A percentile compares a stretch with the other conserved stretches of the same genome.
phyloP scores from a whole-genome alignment of 1,140 invertebrate species.

The Piezodorus guildinii region DNA sequence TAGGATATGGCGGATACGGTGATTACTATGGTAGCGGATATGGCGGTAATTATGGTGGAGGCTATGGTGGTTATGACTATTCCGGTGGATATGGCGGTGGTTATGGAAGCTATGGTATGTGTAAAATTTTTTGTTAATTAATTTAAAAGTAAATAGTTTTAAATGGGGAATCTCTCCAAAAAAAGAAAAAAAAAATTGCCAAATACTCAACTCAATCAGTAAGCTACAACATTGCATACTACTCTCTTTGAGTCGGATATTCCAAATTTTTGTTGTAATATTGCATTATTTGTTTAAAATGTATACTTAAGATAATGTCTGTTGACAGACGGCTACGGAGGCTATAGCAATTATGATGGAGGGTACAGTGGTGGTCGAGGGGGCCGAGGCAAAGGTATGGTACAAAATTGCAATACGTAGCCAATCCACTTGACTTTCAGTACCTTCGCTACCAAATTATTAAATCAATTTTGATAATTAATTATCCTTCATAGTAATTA shows the following conservation, averaged over 20 bases:
- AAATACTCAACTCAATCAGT: no score
- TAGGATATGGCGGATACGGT: slow-evolving; percentile 28
- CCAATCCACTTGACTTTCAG: slow-evolving; percentile 18
- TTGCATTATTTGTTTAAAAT: slow-evolving; percentile 14
- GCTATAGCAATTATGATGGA: slow-evolving; percentile 63
- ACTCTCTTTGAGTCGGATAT: slow-evolving; percentile 11
- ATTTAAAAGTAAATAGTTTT: no score
- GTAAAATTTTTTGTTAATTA: not conserved
- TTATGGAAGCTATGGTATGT: slow-evolving; percentile 60
- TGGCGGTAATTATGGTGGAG: slow-evolving; percentile 45
- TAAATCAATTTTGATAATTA: no score
- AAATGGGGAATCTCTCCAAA: no score
- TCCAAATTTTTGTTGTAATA: no score
- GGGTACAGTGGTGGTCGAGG: slow-evolving; percentile 63
- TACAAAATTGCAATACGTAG: slow-evolving; percentile 4
- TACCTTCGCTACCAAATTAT: not conserved
- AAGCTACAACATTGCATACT: no score
- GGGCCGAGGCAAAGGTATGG: slow-evolving; percentile 64
- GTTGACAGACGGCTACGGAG: slow-evolving; percentile 54
- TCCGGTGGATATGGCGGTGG: slow-evolving; percentile 36
- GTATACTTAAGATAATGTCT: slow-evolving; percentile 28
- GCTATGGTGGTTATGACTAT: slow-evolving; percentile 39
- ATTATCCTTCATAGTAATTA: no score
- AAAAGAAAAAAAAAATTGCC: no score
- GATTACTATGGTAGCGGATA: slow-evolving; percentile 38